Evolutionary conservation across 2,888 invertebrate species (phyloP).

Genomic region (Flabesymbios commensalis): DNA sequence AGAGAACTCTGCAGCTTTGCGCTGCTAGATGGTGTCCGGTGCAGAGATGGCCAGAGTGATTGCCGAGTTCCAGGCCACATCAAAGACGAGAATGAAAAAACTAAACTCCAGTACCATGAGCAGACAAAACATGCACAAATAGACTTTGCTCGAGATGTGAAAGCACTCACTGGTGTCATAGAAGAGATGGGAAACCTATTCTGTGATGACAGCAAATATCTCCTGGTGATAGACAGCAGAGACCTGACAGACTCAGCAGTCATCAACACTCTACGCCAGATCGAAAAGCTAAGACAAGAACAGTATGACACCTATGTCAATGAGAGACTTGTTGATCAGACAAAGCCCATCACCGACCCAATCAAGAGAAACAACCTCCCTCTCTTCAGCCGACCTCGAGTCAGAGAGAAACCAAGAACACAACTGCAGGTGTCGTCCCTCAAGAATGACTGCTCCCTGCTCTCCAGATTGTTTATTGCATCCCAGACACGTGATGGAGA

Average conservation of each 20-base stretch:
- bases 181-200: constrained; percentile 25
- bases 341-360: too few species aligned
- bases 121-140: constrained; percentile 22
- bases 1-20: constrained; percentile 22
- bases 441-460: constrained; percentile 19
- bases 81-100: neutral
- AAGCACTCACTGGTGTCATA: constrained; percentile 9
- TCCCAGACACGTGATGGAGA: constrained; percentile 22
- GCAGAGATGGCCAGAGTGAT: constrained; percentile 27
- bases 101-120: constrained; percentile 24
- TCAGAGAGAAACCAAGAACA: too few species aligned
- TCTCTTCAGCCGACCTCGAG: too few species aligned
- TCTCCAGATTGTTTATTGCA: constrained; percentile 19
- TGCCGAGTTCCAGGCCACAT: constrained; percentile 14
- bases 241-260: neutral
- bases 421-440: too few species aligned
- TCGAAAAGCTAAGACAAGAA: neutral
- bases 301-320: neutral
- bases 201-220: neutral
- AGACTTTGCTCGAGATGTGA: constrained; percentile 19
- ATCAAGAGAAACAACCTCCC: too few species aligned
- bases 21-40: constrained; percentile 22
- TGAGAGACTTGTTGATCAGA: too few species aligned
- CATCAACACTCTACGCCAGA: neutral
- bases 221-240: neutral